Conservation (phyloP, 1,140 invertebrate species). For the Lethocerus indicus region DNA sequence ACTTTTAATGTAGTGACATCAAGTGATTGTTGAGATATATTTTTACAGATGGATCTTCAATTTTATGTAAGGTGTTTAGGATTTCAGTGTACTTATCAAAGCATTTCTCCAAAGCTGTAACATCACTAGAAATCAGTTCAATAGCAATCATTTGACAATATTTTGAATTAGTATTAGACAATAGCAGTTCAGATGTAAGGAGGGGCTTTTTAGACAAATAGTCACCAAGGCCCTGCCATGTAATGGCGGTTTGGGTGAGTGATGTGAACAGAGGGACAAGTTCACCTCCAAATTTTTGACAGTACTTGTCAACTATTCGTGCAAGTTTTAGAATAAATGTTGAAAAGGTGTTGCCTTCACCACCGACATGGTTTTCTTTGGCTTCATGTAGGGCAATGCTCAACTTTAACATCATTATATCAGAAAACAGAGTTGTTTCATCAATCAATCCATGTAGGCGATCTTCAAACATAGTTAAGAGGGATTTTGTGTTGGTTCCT, state of each 20-base stretch:
- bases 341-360: too few relatives aligned
- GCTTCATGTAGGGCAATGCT: neutral
- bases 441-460: neutral
- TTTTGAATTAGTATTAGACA: neutral
- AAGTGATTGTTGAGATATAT: neutral
- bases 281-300: neutral
- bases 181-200: neutral
- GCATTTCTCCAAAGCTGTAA: neutral
- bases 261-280: neutral
- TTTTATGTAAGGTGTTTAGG: neutral
- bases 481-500: neutral
- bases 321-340: neutral
- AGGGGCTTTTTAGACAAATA: neutral
- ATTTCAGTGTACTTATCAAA: neutral
- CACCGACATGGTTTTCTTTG: too few relatives aligned
- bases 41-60: neutral
- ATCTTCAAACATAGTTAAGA: neutral
- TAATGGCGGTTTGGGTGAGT: neutral
- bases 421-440: neutral
- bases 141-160: neutral
- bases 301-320: neutral
- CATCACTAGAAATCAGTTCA: neutral
- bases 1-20: too few relatives aligned
- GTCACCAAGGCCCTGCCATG: neutral
- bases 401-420: neutral